These are phyloP conservation scores for Melopsittacus undulatus DNA, from an alignment of 2,797 vertebrate genomes.

Conservation along the genomic window DNA sequence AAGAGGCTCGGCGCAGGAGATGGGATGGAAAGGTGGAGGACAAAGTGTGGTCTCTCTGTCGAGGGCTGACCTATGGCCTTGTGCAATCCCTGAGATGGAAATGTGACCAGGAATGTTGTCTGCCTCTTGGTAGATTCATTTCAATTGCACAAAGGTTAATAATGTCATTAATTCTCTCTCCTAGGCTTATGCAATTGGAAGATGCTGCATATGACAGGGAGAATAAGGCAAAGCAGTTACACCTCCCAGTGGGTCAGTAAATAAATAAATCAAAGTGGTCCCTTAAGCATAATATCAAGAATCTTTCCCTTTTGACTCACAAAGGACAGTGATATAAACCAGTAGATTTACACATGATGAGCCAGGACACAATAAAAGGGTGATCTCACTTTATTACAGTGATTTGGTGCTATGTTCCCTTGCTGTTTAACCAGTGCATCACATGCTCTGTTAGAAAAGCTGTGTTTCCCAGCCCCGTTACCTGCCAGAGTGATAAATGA, in stretches of 20 bases:
- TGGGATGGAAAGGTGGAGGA: not conserved
- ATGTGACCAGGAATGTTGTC: not conserved
- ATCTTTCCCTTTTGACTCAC: constrained; percentile 23
- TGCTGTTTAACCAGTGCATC: constrained; percentile 77
- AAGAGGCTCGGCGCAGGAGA: not conserved
- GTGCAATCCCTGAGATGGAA: not conserved
- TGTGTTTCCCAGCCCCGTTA: not conserved
- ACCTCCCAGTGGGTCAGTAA: constrained; percentile 31
- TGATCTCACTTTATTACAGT: constrained; percentile 80
- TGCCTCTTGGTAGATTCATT: not conserved
- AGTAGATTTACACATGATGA: constrained; percentile 71
- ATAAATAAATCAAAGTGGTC: constrained; percentile 62
- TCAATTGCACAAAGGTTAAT: not conserved
- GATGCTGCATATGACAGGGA: not conserved
- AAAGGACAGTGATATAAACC: constrained; percentile 51
- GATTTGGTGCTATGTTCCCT: constrained; percentile 67
- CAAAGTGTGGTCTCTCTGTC: not conserved
- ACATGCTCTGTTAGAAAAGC: constrained; percentile 22
- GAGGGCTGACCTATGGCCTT: not conserved
- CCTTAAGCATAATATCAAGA: constrained; percentile 25
- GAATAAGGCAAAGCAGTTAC: constrained; percentile 38
- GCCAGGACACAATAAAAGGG: constrained; percentile 52
- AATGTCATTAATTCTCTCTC: not conserved
- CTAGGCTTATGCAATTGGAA: not conserved
- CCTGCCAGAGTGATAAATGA: not conserved